phyloP scores from a whole-genome alignment of 2,888 invertebrate species.

The Athalia circularis region DNA sequence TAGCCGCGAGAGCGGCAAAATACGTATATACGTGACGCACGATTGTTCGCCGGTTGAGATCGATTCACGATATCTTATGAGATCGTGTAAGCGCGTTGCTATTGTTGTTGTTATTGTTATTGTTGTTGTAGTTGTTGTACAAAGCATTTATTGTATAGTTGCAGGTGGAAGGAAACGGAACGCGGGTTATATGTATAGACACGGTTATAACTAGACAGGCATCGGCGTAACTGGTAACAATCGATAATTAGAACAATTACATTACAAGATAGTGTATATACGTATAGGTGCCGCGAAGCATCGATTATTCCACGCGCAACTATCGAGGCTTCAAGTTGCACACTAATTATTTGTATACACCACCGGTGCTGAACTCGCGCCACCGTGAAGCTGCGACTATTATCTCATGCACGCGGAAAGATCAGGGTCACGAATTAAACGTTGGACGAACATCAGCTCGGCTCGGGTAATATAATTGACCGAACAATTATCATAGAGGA shows the following conservation, averaged over 20 bases:
- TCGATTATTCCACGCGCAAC: slow-evolving; percentile 6
- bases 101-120: no score
- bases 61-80: no score
- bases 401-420: neutral
- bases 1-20: no score
- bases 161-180: no score
- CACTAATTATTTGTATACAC: slow-evolving; percentile 8
- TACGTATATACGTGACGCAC: no score
- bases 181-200: neutral
- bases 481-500: no score
- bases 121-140: no score
- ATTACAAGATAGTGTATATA: slow-evolving; percentile 9
- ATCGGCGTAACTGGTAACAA: neutral
- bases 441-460: neutral
- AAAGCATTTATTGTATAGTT: no score
- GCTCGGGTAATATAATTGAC: neutral
- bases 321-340: neutral
- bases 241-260: slow-evolving; percentile 38
- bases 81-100: no score
- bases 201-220: neutral
- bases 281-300: slow-evolving; percentile 10
- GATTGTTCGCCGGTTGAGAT: no score
- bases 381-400: neutral
- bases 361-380: neutral
- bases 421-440: neutral